A percentile compares a stretch with the other conserved stretches of the same genome.
These are phyloP conservation scores for Chalcosyrphus nemorum DNA, from an alignment of 2,888 invertebrate genomes.

Conservation along the genomic window DNA sequence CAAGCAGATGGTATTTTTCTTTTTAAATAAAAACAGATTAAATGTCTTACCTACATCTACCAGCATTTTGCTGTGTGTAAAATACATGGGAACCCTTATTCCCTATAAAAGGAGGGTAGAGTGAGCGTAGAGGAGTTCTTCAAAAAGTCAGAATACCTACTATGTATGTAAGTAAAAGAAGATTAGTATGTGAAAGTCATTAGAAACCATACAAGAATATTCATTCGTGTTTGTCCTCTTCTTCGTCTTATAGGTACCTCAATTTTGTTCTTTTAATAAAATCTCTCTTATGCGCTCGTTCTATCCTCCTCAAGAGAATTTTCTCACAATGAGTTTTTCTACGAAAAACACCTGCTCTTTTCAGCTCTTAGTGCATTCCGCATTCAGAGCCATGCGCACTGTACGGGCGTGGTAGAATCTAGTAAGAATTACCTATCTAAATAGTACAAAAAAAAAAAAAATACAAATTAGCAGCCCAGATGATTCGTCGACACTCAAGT, in stretches of 20 bases:
- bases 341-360: slow-evolving; percentile 31
- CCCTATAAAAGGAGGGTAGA: not conserved
- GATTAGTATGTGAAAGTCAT: slow-evolving; percentile 13
- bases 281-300: slow-evolving; percentile 11
- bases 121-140: not conserved
- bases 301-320: slow-evolving; percentile 7
- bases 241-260: not conserved
- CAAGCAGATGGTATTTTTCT: slow-evolving; percentile 22
- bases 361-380: slow-evolving; percentile 12
- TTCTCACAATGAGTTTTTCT: slow-evolving; percentile 25
- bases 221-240: slow-evolving; percentile 6
- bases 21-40: slow-evolving; percentile 27
- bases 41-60: slow-evolving; percentile 22
- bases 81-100: not conserved
- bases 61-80: slow-evolving; percentile 11
- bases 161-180: not conserved
- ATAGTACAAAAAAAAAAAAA: not conserved
- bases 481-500: not conserved
- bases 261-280: slow-evolving; percentile 5
- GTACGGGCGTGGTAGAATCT: slow-evolving; percentile 23
- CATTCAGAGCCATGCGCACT: slow-evolving; percentile 35
- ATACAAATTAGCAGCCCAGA: not conserved
- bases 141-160: slow-evolving; percentile 1
- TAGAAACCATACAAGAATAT: slow-evolving; percentile 24
- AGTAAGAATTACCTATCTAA: not conserved